phyloP scores from a whole-genome alignment of 2,113 vertebrate species.

The Anser brachyrhynchus region DNA sequence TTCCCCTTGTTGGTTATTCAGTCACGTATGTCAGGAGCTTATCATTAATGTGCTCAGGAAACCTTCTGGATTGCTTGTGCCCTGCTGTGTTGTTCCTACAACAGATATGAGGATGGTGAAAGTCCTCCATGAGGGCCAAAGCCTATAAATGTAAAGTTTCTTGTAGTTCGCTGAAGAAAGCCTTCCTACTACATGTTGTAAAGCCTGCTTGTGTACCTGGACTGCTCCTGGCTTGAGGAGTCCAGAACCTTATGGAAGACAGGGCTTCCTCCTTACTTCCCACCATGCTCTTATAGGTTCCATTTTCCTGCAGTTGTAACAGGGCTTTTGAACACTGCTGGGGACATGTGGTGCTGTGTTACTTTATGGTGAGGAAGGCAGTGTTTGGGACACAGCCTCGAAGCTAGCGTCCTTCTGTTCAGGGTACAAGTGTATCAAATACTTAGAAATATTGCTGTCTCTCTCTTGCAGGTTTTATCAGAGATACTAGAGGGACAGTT shows the following conservation, averaged over 20 bases:
- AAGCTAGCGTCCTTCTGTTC: not conserved
- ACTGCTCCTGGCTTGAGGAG: not conserved
- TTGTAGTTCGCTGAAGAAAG: not conserved
- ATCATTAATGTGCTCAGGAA: not conserved
- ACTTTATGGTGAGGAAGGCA: not conserved
- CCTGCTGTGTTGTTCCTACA: not conserved
- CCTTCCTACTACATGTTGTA: not conserved
- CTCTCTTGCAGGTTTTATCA: not conserved
- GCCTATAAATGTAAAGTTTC: not conserved
- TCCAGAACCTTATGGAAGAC: not conserved
- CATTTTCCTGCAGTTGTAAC: not conserved
- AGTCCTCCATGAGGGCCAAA: not conserved
- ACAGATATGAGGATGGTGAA: not conserved
- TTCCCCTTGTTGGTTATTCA: not conserved
- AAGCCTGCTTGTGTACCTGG: not conserved
- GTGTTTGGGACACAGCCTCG: not conserved
- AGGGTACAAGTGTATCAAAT: not conserved
- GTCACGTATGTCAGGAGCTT: not conserved
- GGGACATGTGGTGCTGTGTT: not conserved
- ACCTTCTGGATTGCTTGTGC: not conserved
- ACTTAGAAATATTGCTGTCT: not conserved
- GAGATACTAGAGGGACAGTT: not conserved
- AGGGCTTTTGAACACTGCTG: not conserved
- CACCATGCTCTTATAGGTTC: not conserved
- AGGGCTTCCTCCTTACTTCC: not conserved